phyloP scores from a whole-genome alignment of 2,113 vertebrate species.

The Melanerpes formicivorus region DNA sequence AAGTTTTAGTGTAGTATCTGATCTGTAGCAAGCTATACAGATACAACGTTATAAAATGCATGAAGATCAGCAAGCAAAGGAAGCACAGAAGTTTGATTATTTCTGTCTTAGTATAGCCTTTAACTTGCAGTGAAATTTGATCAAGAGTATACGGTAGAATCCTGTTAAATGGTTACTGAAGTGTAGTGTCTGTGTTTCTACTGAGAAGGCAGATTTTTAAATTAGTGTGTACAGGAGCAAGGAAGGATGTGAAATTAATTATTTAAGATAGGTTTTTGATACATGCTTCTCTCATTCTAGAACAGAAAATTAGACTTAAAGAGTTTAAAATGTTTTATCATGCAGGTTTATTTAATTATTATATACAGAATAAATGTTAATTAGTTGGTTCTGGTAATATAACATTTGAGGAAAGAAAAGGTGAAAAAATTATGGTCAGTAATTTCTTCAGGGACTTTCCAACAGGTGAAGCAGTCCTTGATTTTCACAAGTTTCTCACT shows the following conservation, averaged over 20 bases:
- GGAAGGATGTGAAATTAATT: slow-evolving; percentile 14
- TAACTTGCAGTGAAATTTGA: background rate
- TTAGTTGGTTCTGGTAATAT: background rate
- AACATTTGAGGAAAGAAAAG: background rate
- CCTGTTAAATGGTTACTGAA: background rate
- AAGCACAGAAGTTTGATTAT: background rate
- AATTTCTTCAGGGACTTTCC: background rate
- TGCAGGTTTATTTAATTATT: background rate
- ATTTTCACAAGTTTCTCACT: background rate
- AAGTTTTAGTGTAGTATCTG: background rate
- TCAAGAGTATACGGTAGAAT: background rate
- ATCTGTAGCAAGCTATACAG: background rate
- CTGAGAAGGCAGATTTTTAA: slow-evolving; percentile 23
- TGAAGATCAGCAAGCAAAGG: background rate
- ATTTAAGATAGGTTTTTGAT: slow-evolving; percentile 1
- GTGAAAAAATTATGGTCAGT: background rate
- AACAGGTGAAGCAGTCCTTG: background rate
- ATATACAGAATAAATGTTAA: background rate
- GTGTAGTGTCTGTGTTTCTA: background rate
- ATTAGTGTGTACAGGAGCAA: background rate
- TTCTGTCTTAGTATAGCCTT: background rate
- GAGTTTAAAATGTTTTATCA: background rate
- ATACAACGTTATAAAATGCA: background rate
- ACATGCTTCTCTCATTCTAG: background rate
- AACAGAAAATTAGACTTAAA: background rate